Percentiles rank a stretch among this genome's conserved stretches.
Evolutionary conservation across 2,888 invertebrate genomes (phyloP).

Genomic region (Callinectes sapidus): DNA sequence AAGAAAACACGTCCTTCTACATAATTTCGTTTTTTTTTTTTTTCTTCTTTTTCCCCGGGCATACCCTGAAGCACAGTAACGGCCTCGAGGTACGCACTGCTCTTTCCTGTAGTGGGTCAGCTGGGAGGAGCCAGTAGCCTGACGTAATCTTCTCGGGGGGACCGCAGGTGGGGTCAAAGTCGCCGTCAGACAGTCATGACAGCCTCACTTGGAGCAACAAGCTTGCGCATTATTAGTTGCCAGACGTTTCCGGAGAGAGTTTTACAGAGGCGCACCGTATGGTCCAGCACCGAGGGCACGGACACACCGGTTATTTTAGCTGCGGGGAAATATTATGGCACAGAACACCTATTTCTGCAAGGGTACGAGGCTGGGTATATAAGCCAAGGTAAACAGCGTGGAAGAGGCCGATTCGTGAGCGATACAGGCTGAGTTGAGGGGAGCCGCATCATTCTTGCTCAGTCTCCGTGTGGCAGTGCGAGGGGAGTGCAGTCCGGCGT

Average conservation of each 20-base stretch:
- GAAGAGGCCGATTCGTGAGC: slow-evolving; percentile 19
- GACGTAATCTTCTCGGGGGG: background rate
- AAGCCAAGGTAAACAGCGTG: background rate
- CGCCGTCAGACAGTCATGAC: slow-evolving; percentile 31
- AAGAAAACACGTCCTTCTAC: background rate
- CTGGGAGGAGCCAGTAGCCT: background rate
- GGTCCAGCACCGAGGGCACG: background rate
- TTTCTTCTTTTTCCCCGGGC: too few relatives aligned
- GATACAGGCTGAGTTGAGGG: background rate
- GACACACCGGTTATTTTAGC: background rate
- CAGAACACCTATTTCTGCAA: background rate
- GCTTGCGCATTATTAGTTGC: slow-evolving; percentile 24
- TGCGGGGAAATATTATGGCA: background rate
- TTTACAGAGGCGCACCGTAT: background rate
- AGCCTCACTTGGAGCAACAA: slow-evolving; percentile 34
- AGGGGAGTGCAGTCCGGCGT: slow-evolving; percentile 9
- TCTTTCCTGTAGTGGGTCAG: background rate
- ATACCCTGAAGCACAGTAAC: background rate
- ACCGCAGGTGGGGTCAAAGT: slow-evolving; percentile 22
- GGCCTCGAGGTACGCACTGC: background rate
- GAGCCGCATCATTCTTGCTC: slow-evolving; percentile 9
- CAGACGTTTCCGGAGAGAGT: slow-evolving; percentile 9
- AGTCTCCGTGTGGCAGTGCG: slow-evolving; percentile 22
- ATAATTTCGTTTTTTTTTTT: background rate
- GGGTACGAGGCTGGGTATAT: background rate